These are phyloP conservation scores for Argyrosomus regius DNA, from an alignment of 2,797 vertebrate genomes.

Conservation along the genomic window DNA sequence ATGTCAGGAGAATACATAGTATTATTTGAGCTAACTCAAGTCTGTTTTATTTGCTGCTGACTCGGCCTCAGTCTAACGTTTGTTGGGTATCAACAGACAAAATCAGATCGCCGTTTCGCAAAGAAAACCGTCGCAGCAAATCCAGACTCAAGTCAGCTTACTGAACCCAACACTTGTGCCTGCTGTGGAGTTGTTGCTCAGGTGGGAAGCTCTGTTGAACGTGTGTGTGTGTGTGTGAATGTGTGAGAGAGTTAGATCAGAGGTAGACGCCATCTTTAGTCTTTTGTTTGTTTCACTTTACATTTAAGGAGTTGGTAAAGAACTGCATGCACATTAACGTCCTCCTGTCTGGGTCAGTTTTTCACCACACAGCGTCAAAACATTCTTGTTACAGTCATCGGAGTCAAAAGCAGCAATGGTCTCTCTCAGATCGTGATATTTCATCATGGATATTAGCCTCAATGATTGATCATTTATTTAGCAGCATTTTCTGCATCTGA, in stretches of 20 bases:
- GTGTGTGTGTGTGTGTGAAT: slow-evolving; percentile 29
- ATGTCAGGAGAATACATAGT: slow-evolving; percentile 49
- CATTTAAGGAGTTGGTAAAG: slow-evolving; percentile 52
- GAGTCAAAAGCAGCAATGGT: slow-evolving; percentile 14
- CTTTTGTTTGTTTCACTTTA: slow-evolving; percentile 62
- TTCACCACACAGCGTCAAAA: slow-evolving; percentile 27
- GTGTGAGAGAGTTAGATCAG: slow-evolving; percentile 33
- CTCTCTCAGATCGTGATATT: slow-evolving; percentile 35
- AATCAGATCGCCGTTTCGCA: background rate
- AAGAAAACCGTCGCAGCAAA: slow-evolving; percentile 6
- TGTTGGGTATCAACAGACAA: background rate
- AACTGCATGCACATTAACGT: slow-evolving; percentile 65
- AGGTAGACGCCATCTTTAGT: slow-evolving; percentile 45
- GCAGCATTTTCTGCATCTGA: slow-evolving; percentile 69
- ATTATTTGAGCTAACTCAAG: slow-evolving; percentile 54
- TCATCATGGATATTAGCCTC: slow-evolving; percentile 56
- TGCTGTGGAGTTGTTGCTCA: slow-evolving; percentile 37
- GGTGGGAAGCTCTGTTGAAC: slow-evolving; percentile 25
- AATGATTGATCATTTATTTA: slow-evolving; percentile 63
- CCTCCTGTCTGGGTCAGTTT: slow-evolving; percentile 51
- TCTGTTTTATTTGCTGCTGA: slow-evolving; percentile 32
- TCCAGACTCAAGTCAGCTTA: slow-evolving; percentile 39
- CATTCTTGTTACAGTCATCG: slow-evolving; percentile 32
- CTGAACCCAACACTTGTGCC: slow-evolving; percentile 38
- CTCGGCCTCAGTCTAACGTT: background rate